phyloP scores from a whole-genome alignment of 2,797 vertebrate genomes.

The Clamator glandarius region DNA sequence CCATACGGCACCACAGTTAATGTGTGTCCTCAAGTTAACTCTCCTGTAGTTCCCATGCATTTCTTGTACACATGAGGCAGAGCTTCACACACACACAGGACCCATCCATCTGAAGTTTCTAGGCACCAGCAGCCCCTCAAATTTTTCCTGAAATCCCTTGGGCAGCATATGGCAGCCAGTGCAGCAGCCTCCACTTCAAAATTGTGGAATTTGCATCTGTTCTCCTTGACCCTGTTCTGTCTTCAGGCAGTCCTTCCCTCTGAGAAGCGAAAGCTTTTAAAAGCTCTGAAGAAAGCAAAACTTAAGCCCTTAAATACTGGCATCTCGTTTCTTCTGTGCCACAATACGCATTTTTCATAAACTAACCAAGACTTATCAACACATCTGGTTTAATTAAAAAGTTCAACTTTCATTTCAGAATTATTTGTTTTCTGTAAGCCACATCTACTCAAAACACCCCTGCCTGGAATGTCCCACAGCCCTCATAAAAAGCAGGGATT shows the following conservation, averaged over 20 bases:
- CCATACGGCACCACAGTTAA: background rate
- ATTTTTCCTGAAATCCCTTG: fast-evolving
- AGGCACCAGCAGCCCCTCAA: background rate
- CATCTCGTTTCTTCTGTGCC: background rate
- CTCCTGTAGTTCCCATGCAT: fast-evolving
- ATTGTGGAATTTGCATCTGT: background rate
- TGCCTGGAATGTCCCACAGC: background rate
- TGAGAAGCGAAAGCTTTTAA: background rate
- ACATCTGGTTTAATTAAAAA: background rate
- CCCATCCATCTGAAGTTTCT: background rate
- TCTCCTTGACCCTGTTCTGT: fast-evolving
- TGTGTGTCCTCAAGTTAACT: fast-evolving
- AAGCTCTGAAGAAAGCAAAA: background rate
- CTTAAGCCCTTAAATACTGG: background rate
- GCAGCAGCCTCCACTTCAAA: background rate
- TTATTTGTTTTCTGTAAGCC: background rate
- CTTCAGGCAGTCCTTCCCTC: background rate
- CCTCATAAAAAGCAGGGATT: background rate
- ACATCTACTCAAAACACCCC: background rate
- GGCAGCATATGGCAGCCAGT: background rate
- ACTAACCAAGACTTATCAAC: background rate
- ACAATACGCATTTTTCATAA: background rate
- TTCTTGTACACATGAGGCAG: fast-evolving
- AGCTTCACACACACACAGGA: background rate
- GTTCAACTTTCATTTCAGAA: background rate